Evolutionary conservation across 2,797 vertebrate species (phyloP).

Genomic region (Kryptolebias ocellatus): DNA sequence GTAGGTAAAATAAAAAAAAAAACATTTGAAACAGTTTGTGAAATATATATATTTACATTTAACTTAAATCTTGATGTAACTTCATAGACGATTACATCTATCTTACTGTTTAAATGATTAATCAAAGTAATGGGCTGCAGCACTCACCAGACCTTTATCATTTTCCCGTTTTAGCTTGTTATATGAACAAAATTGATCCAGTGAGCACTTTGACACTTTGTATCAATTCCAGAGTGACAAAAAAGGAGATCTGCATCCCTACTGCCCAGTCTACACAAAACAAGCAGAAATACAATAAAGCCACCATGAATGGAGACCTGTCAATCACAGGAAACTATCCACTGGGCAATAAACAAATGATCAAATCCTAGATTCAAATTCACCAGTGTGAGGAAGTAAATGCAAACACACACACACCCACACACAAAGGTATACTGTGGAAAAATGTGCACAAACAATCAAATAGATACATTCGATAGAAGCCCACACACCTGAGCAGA

Average conservation of each 20-base stretch:
- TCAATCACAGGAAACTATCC: conserved; percentile 67
- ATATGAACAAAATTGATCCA: conserved; percentile 58
- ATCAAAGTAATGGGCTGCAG: conserved; percentile 22
- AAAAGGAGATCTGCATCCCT: conserved; percentile 56
- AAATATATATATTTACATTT: background rate
- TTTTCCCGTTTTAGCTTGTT: conserved; percentile 41
- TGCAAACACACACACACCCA: conserved; percentile 13
- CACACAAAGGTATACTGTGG: conserved; percentile 8
- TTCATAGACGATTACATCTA: conserved; percentile 18
- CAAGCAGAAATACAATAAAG: conserved; percentile 59
- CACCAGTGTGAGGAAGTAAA: conserved; percentile 26
- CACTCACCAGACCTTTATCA: conserved; percentile 33
- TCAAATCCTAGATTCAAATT: conserved; percentile 60
- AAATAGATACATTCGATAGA: conserved; percentile 27
- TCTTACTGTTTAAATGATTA: conserved; percentile 13
- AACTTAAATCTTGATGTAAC: conserved; percentile 10
- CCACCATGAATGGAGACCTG: conserved; percentile 59
- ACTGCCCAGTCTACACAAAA: conserved; percentile 49
- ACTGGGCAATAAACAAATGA: conserved; percentile 67
- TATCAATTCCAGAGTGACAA: conserved; percentile 57
- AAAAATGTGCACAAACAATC: conserved; percentile 41
- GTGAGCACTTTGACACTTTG: conserved; percentile 38
- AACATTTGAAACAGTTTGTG: background rate
- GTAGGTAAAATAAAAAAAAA: background rate
- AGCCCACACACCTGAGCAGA: conserved; percentile 33